Percentiles rank a stretch among this genome's conserved stretches.
Evolutionary conservation across 2,888 invertebrate genomes (phyloP).

Genomic region (Sphecodes monilicornis): DNA sequence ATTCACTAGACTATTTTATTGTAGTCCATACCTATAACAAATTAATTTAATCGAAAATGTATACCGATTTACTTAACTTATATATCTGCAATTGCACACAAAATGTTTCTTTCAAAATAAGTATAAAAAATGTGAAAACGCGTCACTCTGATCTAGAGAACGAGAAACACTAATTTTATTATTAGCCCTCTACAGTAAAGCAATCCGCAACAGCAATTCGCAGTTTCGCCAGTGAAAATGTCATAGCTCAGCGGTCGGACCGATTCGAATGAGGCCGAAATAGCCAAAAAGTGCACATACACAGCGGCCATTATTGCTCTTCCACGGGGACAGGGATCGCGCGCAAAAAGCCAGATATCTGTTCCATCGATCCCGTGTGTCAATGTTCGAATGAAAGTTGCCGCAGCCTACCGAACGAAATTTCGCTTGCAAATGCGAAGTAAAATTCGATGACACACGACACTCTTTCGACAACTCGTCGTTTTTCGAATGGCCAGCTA

Average conservation of each 20-base stretch:
- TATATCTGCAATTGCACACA: no score
- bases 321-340: neutral
- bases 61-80: no score
- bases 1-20: no score
- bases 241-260: neutral
- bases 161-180: neutral
- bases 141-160: neutral
- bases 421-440: neutral
- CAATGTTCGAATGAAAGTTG: neutral
- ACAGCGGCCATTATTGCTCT: slow-evolving; percentile 7
- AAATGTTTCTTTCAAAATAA: no score
- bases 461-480: neutral
- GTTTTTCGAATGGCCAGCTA: neutral
- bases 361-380: slow-evolving; percentile 10
- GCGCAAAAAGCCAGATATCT: neutral
- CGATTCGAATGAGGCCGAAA: neutral
- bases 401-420: neutral
- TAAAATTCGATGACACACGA: slow-evolving; percentile 17
- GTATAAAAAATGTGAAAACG: no score
- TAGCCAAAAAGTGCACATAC: slow-evolving; percentile 3
- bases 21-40: no score
- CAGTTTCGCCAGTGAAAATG: neutral
- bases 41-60: no score
- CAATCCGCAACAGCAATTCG: neutral
- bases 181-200: neutral